Evolutionary conservation across 2,888 invertebrate species (phyloP), one percentile per base, ranked within the genome.

Genomic region (Caenorhabditis sinica): DNA sequence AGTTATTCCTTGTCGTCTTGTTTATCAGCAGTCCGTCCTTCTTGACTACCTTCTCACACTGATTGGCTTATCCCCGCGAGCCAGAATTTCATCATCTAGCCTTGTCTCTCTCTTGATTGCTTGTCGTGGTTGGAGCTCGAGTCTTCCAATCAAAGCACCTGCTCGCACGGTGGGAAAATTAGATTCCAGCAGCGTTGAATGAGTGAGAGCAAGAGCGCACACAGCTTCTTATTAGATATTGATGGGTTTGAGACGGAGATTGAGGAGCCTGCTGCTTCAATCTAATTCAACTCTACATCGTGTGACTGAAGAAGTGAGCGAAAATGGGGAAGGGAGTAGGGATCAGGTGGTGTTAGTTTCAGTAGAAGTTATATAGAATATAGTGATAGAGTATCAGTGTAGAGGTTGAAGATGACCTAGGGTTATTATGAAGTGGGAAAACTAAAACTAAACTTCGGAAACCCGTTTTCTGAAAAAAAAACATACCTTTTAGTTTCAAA

Each of bases 121-220:
- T 60, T 53, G 43, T 53, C 30, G n/a, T n/a, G n/a, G n/a, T n/a
- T n/a, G n/a, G n/a, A n/a, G n/a, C 4, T 20, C 20, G 65, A n/a
- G 8, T 20, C 6, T 49, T 33, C n/a, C 17, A 33, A n/a, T 45
- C 66, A 69, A 79, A 72, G 56, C 79, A 79, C 79, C 79, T 79
- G 79, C 77, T 45, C 60, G 25, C 40, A 45, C 65, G 65, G 71
- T 79, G 79, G 79, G 79, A 79, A 79, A 79, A 79, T 79, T 72
- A 71, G 72, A 79, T 79, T 72, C 51, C 74, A 74, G 74, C 28
- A 49, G 72, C 20, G 15, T n/a, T 3, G 30, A 30, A n/a, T 0
- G 65, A 40, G 63, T 9, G 63, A 13, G 36, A 63, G 43, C 13
- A 9, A 6, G 61, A 30, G 61, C 17, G 33, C 36, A n/a, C 71